phyloP scores from a whole-genome alignment of 2,113 vertebrate genomes.

The Varanus komodoensis region DNA sequence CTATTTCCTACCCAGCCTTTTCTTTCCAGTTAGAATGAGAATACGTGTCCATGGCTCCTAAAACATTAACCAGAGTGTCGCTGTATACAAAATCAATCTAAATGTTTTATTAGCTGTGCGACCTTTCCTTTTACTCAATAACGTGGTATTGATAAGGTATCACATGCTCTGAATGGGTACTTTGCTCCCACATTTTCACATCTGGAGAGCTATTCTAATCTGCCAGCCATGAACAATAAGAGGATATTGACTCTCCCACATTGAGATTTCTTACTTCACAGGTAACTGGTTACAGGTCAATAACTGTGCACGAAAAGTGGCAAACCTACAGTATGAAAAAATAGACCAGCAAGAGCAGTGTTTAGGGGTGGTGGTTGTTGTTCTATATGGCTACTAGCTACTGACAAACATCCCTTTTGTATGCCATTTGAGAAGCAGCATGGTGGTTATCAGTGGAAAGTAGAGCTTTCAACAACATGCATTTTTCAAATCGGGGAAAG shows the following conservation, averaged over 20 bases:
- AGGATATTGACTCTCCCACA: constrained; percentile 34
- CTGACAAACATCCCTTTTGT: not conserved
- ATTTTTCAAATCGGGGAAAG: not conserved
- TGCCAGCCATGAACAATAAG: constrained; percentile 34
- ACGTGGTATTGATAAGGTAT: constrained; percentile 23
- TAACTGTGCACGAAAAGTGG: not conserved
- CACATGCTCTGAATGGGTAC: not conserved
- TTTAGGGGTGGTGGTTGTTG: not conserved
- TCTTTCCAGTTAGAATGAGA: not conserved
- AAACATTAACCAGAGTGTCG: not conserved
- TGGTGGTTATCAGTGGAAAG: not conserved
- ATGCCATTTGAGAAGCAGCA: too few species aligned
- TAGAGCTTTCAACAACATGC: not conserved
- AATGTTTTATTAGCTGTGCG: not conserved
- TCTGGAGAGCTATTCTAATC: not conserved
- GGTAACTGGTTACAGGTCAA: not conserved
- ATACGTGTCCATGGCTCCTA: not conserved
- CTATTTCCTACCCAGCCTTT: too few species aligned
- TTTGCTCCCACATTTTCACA: constrained; percentile 27
- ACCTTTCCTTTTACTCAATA: not conserved
- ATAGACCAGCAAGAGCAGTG: not conserved
- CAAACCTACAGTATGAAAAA: constrained; percentile 15
- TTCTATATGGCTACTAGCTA: not conserved
- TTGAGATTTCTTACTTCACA: constrained; percentile 6
- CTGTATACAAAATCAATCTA: not conserved